A percentile compares a stretch with the other conserved stretches of the same genome.
These are phyloP conservation scores for Agrilus planipennis DNA, from an alignment of 1,140 invertebrate species.

Conservation along the genomic window DNA sequence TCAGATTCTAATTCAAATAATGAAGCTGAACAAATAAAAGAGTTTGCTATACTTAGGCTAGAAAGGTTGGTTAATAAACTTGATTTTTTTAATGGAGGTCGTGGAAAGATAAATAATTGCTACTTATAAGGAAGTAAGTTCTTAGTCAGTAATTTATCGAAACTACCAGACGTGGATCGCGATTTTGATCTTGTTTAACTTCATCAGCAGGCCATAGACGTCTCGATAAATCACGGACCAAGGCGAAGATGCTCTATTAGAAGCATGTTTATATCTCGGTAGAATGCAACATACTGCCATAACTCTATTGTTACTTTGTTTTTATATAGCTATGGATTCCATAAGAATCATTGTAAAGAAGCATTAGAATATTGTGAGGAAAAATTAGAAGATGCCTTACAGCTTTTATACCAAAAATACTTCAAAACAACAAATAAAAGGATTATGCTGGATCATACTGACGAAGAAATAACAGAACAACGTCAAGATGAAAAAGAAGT, in stretches of 20 bases:
- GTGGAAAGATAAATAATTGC: no score
- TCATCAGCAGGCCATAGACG: no score
- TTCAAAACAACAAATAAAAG: conserved; percentile 35
- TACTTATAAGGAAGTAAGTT: no score
- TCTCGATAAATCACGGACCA: no score
- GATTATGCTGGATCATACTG: conserved; percentile 31
- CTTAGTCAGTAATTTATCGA: no score
- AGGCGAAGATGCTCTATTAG: no score
- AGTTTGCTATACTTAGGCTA: conserved; percentile 56
- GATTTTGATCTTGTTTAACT: no score
- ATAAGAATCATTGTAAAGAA: conserved; percentile 57
- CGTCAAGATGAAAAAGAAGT: conserved; percentile 56
- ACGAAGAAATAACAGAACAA: conserved; percentile 46
- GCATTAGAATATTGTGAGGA: conserved; percentile 50
- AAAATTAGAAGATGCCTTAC: conserved; percentile 51
- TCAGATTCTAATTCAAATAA: conserved; percentile 49
- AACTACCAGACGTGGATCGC: no score
- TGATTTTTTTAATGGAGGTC: no score
- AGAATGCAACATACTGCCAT: no score
- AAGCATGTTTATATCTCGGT: no score
- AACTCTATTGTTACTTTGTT: conserved; percentile 8
- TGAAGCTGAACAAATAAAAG: conserved; percentile 45
- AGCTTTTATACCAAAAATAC: conserved; percentile 57
- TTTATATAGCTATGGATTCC: conserved; percentile 53
- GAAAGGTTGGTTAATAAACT: no score